Evolutionary conservation across 2,797 vertebrate genomes (phyloP).

Genomic region (Alauda arvensis): DNA sequence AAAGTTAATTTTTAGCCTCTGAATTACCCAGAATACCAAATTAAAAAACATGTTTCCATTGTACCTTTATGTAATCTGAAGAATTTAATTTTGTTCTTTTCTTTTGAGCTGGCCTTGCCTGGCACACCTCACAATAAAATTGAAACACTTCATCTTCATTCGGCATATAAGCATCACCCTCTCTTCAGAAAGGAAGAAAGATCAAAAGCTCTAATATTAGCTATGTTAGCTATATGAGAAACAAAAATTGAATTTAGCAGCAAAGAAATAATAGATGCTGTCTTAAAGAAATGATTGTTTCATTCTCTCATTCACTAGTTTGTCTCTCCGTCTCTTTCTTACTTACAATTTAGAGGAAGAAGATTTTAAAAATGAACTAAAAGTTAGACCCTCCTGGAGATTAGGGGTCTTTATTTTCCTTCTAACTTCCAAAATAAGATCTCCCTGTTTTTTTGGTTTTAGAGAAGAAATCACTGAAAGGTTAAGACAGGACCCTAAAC

Average conservation of each 20-base stretch:
- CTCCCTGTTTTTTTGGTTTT: rapidly evolving
- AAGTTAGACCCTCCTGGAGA: not conserved
- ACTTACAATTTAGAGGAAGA: not conserved
- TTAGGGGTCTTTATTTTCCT: not conserved
- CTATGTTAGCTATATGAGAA: not conserved
- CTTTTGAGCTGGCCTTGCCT: not conserved
- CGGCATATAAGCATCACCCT: not conserved
- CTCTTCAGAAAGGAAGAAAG: not conserved
- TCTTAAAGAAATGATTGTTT: not conserved
- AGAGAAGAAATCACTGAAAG: not conserved
- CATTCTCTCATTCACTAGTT: not conserved
- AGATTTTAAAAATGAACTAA: not conserved
- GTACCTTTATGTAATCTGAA: not conserved
- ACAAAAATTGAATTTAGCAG: not conserved
- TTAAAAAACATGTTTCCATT: not conserved
- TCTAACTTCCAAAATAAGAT: not conserved
- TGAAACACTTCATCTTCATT: not conserved
- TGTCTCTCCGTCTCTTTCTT: not conserved
- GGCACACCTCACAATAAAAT: not conserved
- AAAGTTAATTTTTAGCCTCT: not conserved
- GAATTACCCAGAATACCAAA: not conserved
- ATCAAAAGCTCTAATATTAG: not conserved
- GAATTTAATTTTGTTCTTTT: not conserved
- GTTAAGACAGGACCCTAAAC: not conserved
- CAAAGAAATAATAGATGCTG: not conserved